Evolutionary conservation across 1,140 invertebrate species (phyloP).

Genomic region (Luehdorfia chinensis): DNA sequence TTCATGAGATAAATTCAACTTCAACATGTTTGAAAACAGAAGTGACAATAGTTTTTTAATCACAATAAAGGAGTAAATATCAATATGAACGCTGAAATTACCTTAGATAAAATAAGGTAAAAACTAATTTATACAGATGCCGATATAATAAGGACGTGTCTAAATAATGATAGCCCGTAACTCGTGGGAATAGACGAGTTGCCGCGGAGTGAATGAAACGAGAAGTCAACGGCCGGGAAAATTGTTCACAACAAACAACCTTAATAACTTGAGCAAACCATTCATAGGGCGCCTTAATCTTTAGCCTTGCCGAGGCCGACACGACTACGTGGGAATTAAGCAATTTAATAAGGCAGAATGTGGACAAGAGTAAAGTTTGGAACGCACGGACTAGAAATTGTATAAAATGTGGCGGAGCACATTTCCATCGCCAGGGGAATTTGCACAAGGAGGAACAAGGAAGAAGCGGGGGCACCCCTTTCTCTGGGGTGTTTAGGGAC

Average conservation of each 20-base stretch:
- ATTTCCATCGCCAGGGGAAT: constrained; percentile 76
- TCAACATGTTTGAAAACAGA: no score
- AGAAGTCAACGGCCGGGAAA: constrained; percentile 57
- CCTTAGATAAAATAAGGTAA: no score
- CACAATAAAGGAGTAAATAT: no score
- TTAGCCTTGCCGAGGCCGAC: constrained; percentile 21
- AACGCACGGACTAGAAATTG: constrained; percentile 68
- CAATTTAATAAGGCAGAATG: constrained; percentile 31
- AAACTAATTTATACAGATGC: no score
- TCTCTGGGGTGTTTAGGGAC: constrained; percentile 46
- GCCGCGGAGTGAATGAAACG: constrained; percentile 48
- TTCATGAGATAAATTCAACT: no score
- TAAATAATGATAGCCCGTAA: no score
- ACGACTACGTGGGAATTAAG: constrained; percentile 22
- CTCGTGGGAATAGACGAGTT: constrained; percentile 28
- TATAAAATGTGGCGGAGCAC: constrained; percentile 75
- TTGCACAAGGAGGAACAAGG: constrained; percentile 76
- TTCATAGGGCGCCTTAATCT: constrained; percentile 42
- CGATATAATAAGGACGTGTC: no score
- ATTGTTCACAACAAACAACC: constrained; percentile 51
- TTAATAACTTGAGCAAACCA: constrained; percentile 49
- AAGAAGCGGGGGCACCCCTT: constrained; percentile 70
- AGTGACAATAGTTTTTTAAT: no score
- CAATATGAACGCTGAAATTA: no score
- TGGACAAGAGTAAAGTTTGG: constrained; percentile 44